Evolutionary conservation across 2,797 vertebrate species (phyloP), one percentile per base, ranked within the genome.

Genomic region (Rhynchonycteris naso): DNA sequence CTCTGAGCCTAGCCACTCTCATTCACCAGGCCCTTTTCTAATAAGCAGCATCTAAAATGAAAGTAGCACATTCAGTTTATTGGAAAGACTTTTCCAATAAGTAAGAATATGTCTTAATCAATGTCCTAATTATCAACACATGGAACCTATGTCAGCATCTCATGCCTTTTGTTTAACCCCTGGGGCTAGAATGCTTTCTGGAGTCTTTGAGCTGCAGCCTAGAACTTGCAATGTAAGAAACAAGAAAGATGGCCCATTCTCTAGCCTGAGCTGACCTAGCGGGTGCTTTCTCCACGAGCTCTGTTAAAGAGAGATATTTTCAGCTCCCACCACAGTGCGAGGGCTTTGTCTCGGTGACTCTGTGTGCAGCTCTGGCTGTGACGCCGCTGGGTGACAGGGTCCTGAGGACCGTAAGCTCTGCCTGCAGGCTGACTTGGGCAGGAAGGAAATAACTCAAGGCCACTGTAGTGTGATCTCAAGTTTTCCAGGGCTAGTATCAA

Each of bases 351-450:
- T 89, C 83, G 95, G 93, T 65, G 87, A 85, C 81, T 87, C 96
- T 83, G 63, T 18, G 24, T 56, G 61, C 69, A 71, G n/a, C 33
- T 15, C 13, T 83, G 24, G 5, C 83, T 84, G 9, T 35, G 85
- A 83, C 19, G 93, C 82, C 91, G 84, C 93, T 97, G 97, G 96
- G 79, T 96, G 96, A 96, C 69, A n/a, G 33, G 90, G 79, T 92
- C 33, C 96, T 90, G 88, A 90, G 88, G 91, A 66, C 75, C 78
- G 68, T 65, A 79, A 83, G 84, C 91, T 94, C 21, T 54, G 63
- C 16, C 80, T 74, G 93, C 72, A 96, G 88, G 82, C 72, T 91
- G 61, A 43, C 30, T 97, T 95, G 97, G 97, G 97, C 97, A 97
- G 96, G 94, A 97, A 97, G 95, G 96, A 52, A 96, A 97, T n/a